Conservation (phyloP, 2,113 vertebrate species). For the Mesembrinibis cayennensis region DNA sequence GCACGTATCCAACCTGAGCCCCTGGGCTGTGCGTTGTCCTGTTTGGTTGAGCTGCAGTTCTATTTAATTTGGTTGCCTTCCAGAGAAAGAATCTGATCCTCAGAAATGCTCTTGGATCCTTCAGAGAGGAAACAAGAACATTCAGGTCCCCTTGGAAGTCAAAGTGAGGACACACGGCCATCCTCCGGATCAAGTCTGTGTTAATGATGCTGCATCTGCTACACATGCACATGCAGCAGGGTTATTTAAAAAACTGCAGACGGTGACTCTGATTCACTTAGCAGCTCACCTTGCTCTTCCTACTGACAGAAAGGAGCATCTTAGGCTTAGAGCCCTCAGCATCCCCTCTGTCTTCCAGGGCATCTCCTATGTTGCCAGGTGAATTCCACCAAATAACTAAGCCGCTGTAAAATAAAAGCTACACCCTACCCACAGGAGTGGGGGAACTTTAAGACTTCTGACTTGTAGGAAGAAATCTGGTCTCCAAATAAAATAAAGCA, state of each 20-base stretch:
- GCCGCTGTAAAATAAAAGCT: not conserved
- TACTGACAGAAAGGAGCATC: not conserved
- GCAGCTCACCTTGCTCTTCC: not conserved
- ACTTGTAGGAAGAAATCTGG: not conserved
- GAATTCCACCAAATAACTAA: not conserved
- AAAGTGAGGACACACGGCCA: not conserved
- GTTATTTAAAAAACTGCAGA: not conserved
- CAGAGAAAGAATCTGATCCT: not conserved
- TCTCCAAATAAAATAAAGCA: conserved; percentile 47
- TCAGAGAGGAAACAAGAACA: not conserved
- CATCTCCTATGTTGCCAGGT: not conserved
- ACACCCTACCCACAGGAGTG: not conserved
- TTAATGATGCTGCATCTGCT: not conserved
- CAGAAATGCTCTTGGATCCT: not conserved
- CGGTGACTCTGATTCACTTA: not conserved
- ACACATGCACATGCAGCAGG: not conserved
- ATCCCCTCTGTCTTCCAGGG: not conserved
- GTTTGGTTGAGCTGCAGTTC: not conserved
- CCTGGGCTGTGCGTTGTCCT: not conserved
- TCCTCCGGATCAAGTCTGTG: not conserved
- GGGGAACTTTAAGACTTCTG: not conserved
- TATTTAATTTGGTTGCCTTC: conserved; percentile 12
- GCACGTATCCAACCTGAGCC: not conserved
- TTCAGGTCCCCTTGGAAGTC: not conserved
- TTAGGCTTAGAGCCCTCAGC: not conserved